phyloP scores from a whole-genome alignment of 1,140 invertebrate genomes.

The Lordiphosa mommai region DNA sequence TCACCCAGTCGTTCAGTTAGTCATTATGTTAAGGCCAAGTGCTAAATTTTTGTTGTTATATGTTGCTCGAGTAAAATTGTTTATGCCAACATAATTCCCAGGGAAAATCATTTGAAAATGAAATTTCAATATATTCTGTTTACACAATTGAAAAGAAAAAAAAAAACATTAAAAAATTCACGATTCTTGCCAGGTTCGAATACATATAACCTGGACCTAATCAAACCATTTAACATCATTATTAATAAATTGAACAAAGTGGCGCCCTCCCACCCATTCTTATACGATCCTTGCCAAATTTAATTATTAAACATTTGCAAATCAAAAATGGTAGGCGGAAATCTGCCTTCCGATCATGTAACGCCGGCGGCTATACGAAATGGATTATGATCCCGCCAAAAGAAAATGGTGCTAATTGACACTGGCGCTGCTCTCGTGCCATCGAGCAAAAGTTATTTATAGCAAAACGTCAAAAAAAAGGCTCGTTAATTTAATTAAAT shows the following conservation, averaged over 20 bases:
- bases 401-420: slow-evolving; percentile 5
- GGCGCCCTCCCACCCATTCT: slow-evolving; percentile 2
- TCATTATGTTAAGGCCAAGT: slow-evolving; percentile 32
- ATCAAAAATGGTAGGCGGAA: slow-evolving; percentile 2
- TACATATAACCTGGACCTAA: background rate
- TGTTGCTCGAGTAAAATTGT: slow-evolving; percentile 2
- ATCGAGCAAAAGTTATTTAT: slow-evolving; percentile 6
- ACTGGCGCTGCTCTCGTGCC: too few species aligned
- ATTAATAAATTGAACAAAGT: too few species aligned
- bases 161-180: too few species aligned
- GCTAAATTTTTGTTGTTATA: background rate
- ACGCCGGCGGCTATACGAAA: too few species aligned
- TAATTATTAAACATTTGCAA: background rate
- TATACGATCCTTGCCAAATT: background rate
- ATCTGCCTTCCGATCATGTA: background rate
- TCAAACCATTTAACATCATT: slow-evolving; percentile 8
- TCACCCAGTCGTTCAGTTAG: too few species aligned
- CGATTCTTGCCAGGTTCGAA: background rate
- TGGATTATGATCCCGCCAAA: background rate
- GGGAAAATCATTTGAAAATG: background rate
- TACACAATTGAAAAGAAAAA: background rate
- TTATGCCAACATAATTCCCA: slow-evolving; percentile 4
- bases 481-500: slow-evolving; percentile 8
- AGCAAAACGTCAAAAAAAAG: background rate
- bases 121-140: background rate